Base-by-base conservation (phyloP, 2,888 invertebrate genomes). In the Heliconius charithonia region DNA sequence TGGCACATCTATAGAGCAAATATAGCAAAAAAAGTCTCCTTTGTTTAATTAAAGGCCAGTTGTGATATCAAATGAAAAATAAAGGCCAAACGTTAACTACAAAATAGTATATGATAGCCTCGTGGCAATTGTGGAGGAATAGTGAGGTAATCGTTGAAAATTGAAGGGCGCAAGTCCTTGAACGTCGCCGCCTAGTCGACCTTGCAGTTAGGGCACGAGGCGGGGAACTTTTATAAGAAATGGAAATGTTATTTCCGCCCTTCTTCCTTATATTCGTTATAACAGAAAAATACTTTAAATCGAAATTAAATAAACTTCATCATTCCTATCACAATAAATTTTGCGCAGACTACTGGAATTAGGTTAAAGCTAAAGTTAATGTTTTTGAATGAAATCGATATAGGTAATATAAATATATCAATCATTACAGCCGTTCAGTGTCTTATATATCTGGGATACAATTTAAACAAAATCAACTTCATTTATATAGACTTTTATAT, bases 141-240 rank as follows among this genome's bases (percentile, higher is more conserved):
- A 72, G 72, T 72, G 56, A 72, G 59, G 72, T 72, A 59, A 72
- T 37, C 59, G 72, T 72, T 72, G n/a, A 59, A 72, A 72, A 72
- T 59, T 72, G 59, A 72, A 72, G 72, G 72, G 72, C 72, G 72
- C 59, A 59, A n/a, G 72, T 72, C 72, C 72, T 72, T 72, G 72
- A 72, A 37, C 72, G 72, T 59, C 72, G 72, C 59, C 72, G 72
- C 59, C 59, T 25, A 72, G 72, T 59, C 72, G 72, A 72, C 72
- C 72, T 72, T 72, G 72, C 32, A 72, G 72, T 59, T 72, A 59
- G 72, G 59, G 56, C 72, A 72, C 72, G 72, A 72, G 72, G 72
- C 72, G 72, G 59, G 71, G n/a, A 32, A 41, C 72, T 32, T 51
- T 72, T 72, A 72, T 72, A 59, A 72, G 71, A 72, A 72, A 72